Conservation (phyloP, 2,113 vertebrate species). For the Plecotus auritus region DNA sequence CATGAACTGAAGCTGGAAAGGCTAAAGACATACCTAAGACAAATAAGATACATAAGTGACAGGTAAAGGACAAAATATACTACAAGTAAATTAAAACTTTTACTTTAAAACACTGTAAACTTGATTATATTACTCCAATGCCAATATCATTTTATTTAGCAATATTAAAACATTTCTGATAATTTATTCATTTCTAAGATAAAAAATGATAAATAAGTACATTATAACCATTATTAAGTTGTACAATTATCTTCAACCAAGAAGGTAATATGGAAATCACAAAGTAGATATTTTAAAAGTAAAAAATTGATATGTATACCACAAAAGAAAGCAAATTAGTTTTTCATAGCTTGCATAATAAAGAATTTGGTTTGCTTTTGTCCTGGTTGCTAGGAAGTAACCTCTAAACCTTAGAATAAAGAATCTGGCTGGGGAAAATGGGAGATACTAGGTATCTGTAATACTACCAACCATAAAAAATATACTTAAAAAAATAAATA, state of each 20-base stretch:
- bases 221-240: conserved; percentile 8
- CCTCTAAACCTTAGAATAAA: not conserved
- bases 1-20: conserved; percentile 94
- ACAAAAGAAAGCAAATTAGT: not conserved
- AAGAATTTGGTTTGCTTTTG: not conserved
- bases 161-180: not conserved
- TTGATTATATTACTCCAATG: not conserved
- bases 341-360: not conserved
- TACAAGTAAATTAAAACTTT: not conserved
- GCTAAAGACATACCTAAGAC: conserved; percentile 90
- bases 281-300: not conserved
- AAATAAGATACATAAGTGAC: conserved; percentile 55
- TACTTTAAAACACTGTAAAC: not conserved
- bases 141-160: not conserved
- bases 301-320: not conserved
- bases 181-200: conserved; percentile 21
- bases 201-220: not conserved
- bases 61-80: conserved; percentile 44
- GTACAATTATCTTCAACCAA: not conserved
- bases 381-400: not conserved
- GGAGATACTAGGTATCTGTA: too few relatives aligned
- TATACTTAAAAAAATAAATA: too few relatives aligned
- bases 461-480: too few relatives aligned
- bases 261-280: not conserved
- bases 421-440: not conserved